Conservation (phyloP, 2,113 vertebrate species). For the Orientallactaga bullata region DNA sequence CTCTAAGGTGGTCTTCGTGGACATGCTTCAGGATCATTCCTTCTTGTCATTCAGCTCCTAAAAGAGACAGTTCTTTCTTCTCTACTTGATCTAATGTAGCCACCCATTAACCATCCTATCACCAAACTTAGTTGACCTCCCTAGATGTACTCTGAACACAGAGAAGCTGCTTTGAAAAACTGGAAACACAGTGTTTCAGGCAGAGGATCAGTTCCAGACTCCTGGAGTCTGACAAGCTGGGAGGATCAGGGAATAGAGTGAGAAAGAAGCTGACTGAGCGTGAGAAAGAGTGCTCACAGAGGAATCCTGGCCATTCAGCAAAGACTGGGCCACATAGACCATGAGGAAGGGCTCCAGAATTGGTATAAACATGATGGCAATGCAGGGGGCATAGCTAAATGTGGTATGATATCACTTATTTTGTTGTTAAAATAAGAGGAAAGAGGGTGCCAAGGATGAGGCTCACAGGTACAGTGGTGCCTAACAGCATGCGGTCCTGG, state of each 20-base stretch:
- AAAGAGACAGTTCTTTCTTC: neutral
- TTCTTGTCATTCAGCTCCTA: constrained; percentile 36
- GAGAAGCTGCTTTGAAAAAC: neutral
- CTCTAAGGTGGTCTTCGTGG: neutral
- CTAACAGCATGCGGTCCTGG: neutral
- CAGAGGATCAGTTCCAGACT: neutral
- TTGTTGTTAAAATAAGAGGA: neutral
- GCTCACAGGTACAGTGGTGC: neutral
- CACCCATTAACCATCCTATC: neutral
- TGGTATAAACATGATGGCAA: neutral
- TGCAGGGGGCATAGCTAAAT: neutral
- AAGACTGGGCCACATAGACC: fast-evolving
- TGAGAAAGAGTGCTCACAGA: neutral
- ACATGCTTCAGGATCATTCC: neutral
- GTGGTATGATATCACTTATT: neutral
- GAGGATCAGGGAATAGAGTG: neutral
- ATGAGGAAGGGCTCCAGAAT: neutral
- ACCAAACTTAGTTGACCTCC: no score
- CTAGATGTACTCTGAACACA: neutral
- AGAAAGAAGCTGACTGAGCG: neutral
- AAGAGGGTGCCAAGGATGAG: neutral
- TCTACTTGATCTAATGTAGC: neutral
- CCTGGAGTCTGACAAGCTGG: neutral
- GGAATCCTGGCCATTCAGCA: neutral
- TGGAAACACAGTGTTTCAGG: neutral